Conservation (phyloP, 1,140 invertebrate genomes). For the Odontomachus brunneus region DNA sequence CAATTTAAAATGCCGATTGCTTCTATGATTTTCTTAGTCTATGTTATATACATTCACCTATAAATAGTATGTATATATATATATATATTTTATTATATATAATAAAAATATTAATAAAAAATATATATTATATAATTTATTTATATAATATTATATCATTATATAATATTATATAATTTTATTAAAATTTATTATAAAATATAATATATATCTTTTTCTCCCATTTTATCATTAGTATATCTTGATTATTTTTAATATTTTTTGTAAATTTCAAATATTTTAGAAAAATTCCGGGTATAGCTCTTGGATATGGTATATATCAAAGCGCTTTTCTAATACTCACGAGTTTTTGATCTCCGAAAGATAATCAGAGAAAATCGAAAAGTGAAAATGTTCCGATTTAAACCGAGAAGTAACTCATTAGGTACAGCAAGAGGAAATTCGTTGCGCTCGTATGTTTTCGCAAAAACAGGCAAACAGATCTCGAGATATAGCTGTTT, state of each 20-base stretch:
- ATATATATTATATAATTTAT: too few relatives aligned
- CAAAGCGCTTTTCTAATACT: too few relatives aligned
- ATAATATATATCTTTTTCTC: neutral
- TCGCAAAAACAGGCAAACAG: constrained; percentile 22
- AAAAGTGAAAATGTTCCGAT: neutral
- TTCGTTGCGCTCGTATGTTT: neutral
- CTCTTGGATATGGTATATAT: too few relatives aligned
- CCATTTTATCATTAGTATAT: neutral
- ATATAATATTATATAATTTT: too few relatives aligned
- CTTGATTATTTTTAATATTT: constrained; percentile 16
- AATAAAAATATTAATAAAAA: too few relatives aligned
- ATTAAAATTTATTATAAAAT: too few relatives aligned
- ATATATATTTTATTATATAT: too few relatives aligned
- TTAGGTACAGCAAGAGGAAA: constrained; percentile 7
- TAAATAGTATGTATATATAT: too few relatives aligned
- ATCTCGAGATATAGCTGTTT: constrained; percentile 15
- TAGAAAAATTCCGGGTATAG: neutral
- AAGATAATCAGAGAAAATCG: neutral
- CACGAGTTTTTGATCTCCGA: neutral
- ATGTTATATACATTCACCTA: too few relatives aligned
- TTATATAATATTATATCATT: too few relatives aligned
- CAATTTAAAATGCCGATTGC: too few relatives aligned
- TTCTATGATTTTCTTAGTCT: too few relatives aligned
- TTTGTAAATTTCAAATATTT: neutral
- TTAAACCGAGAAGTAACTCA: neutral